Percentiles rank a stretch among this genome's conserved stretches.
These are phyloP conservation scores for Mizuhopecten yessoensis DNA, from an alignment of 1,140 invertebrate genomes.

Conservation along the genomic window DNA sequence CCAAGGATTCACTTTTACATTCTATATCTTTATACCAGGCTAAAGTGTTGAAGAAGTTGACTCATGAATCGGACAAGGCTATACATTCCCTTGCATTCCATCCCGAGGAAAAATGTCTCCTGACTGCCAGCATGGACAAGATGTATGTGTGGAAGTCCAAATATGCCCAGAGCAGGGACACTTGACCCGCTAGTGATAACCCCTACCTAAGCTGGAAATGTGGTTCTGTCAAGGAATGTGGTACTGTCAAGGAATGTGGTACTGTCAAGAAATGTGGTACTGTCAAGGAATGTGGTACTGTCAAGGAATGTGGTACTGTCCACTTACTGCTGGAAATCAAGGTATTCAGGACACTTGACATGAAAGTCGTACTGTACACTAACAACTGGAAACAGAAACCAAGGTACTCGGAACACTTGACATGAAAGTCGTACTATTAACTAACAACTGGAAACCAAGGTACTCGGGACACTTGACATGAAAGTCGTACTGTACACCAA, in stretches of 20 bases:
- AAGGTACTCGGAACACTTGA: background rate
- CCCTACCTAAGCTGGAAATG: no score
- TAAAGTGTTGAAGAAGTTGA: constrained; percentile 84
- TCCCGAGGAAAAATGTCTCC: constrained; percentile 83
- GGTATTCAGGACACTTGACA: background rate
- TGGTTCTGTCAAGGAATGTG: background rate
- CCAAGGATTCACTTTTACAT: background rate
- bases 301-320: background rate
- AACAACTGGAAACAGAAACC: background rate
- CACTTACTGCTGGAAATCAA: background rate
- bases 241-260: background rate
- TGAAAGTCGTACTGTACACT: background rate
- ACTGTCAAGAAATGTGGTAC: background rate
- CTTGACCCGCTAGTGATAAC: no score
- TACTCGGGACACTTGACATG: background rate
- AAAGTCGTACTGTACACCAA: background rate
- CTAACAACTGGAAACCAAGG: background rate
- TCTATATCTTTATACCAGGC: constrained; percentile 79
- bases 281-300: no score
- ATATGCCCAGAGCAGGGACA: constrained; percentile 57
- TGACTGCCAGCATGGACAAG: constrained; percentile 84
- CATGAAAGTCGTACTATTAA: background rate
- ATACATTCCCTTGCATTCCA: constrained; percentile 85
- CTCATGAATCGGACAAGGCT: constrained; percentile 74
- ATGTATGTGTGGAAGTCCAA: constrained; percentile 84